Conservation (phyloP, 2,888 invertebrate genomes). For the Coleophora deauratella region DNA sequence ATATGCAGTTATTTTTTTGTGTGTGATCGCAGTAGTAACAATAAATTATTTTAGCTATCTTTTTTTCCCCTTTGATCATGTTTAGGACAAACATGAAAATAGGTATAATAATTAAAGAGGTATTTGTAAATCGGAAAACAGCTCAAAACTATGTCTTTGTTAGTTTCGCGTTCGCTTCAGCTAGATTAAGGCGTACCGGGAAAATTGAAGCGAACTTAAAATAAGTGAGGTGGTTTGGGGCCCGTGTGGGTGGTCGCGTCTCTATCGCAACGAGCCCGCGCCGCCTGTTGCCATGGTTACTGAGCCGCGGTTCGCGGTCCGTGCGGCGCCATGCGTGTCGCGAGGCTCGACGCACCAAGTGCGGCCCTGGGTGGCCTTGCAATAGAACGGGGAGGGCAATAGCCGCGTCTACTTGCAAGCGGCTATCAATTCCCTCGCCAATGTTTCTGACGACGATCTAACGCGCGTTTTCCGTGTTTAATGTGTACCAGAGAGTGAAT, state of each 20-base stretch:
- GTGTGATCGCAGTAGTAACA: too few species aligned
- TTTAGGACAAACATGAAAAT: too few species aligned
- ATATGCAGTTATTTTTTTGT: too few species aligned
- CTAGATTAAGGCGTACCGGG: constrained; percentile 41
- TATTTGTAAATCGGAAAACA: too few species aligned
- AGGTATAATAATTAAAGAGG: too few species aligned
- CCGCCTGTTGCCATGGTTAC: constrained; percentile 58
- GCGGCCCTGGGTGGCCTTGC: constrained; percentile 74
- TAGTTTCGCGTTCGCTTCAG: too few species aligned
- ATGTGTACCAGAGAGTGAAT: constrained; percentile 33
- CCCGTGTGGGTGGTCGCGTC: constrained; percentile 37
- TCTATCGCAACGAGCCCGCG: constrained; percentile 61
- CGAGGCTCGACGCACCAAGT: constrained; percentile 41
- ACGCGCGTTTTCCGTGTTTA: constrained; percentile 45
- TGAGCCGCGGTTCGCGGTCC: constrained; percentile 24
- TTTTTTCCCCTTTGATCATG: too few species aligned
- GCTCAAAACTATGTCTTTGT: too few species aligned
- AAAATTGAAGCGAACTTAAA: constrained; percentile 60
- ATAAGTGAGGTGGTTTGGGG: constrained; percentile 35
- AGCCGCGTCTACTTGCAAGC: constrained; percentile 56
- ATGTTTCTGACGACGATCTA: constrained; percentile 43
- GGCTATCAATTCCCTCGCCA: constrained; percentile 61
- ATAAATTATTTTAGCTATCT: too few species aligned
- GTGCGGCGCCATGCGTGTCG: constrained; percentile 41
- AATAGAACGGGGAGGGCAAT: constrained; percentile 74